A percentile compares a stretch with the other conserved stretches of the same genome.
Evolutionary conservation across 2,113 vertebrate species (phyloP).

Genomic region (Notarius quadriscutis): DNA sequence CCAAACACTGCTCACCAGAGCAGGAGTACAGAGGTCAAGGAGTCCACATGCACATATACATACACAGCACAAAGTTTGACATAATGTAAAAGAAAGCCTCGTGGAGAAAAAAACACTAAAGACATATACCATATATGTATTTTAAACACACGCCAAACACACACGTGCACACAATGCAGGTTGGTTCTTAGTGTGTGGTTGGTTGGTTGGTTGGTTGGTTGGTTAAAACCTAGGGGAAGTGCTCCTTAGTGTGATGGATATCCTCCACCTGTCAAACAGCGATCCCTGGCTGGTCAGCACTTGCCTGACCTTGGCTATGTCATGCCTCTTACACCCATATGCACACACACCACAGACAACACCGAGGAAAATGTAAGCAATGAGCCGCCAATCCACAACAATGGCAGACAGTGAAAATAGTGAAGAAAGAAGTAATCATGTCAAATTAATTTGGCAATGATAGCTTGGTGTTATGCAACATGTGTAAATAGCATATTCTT

Average conservation of each 20-base stretch:
- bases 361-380: conserved; percentile 35
- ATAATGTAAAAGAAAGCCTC: neutral
- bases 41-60: neutral
- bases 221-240: neutral
- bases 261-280: conserved; percentile 44
- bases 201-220: neutral
- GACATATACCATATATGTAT: neutral
- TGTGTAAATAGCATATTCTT: neutral
- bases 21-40: conserved; percentile 29
- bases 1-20: conserved; percentile 39
- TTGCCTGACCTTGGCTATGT: conserved; percentile 45
- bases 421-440: conserved; percentile 44
- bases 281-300: conserved; percentile 31
- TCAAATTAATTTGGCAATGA: conserved; percentile 47
- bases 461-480: conserved; percentile 9
- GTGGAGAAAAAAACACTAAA: neutral
- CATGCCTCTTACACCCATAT: conserved; percentile 7
- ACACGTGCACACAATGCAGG: neutral
- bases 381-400: conserved; percentile 2
- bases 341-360: neutral
- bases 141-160: neutral
- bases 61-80: neutral
- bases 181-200: neutral
- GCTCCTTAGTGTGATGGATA: conserved; percentile 43
- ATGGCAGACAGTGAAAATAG: conserved; percentile 45